A percentile compares a stretch with the other conserved stretches of the same genome.
Evolutionary conservation across 1,140 invertebrate species (phyloP).

Genomic region (Harlomillsia oculata): DNA sequence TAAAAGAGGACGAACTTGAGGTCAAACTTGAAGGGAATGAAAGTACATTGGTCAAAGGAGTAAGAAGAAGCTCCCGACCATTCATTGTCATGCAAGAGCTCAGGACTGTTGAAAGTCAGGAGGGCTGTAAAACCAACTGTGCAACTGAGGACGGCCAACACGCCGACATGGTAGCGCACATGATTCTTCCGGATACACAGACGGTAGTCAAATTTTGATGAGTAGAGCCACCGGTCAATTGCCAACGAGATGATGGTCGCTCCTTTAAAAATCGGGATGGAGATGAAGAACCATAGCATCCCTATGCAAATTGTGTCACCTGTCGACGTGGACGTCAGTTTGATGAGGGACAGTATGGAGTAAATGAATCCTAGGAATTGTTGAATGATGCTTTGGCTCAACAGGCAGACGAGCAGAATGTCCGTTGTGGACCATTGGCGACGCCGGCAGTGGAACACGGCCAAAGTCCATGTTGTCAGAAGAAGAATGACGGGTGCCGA

Average conservation of each 20-base stretch:
- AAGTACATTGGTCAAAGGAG: constrained; percentile 28
- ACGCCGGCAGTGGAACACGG: constrained; percentile 14
- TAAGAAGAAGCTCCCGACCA: constrained; percentile 4
- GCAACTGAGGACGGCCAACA: constrained; percentile 18
- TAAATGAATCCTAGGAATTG: constrained; percentile 27
- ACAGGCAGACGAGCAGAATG: constrained; percentile 20
- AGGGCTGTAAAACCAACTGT: constrained; percentile 23
- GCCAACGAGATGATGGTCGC: constrained; percentile 16
- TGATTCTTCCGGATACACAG: constrained; percentile 21
- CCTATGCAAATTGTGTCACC: constrained; percentile 23
- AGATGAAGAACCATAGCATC: constrained; percentile 24
- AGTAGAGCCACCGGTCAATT: constrained; percentile 20
- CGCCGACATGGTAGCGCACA: constrained; percentile 20
- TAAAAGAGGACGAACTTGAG: constrained; percentile 26
- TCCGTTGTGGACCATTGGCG: constrained; percentile 21
- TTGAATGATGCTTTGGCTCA: constrained; percentile 24
- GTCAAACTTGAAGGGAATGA: constrained; percentile 25
- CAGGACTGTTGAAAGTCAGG: constrained; percentile 15
- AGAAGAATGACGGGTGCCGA: constrained; percentile 27
- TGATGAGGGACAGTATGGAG: constrained; percentile 21
- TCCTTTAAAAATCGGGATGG: constrained; percentile 25
- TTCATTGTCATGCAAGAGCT: constrained; percentile 11
- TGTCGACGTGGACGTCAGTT: constrained; percentile 8
- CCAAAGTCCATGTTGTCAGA: constrained; percentile 21
- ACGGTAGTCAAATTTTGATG: constrained; percentile 17